Evolutionary conservation across 2,113 vertebrate genomes (phyloP), one percentile per base, ranked within the genome.

Genomic region (Ptyas mucosa): DNA sequence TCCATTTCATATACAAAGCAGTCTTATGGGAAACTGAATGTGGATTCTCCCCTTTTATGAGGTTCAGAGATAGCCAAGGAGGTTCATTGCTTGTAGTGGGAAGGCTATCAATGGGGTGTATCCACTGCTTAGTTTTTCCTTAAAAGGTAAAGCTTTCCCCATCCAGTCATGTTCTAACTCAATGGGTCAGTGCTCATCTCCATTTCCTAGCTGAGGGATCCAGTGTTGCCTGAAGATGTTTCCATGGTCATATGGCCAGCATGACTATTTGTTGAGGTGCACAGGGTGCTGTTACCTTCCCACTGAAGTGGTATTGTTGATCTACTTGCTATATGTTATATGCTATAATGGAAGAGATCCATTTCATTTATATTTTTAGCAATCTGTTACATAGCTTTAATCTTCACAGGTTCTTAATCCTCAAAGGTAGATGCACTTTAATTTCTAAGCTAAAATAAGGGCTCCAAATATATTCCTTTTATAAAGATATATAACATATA

Each of bases 341-440:
- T 29, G 92, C 5, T 85, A 92, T 94, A 58, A 61, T 23, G 86
- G 93, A 94, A 0, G 8, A 29, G 24, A 9, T 34, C 21, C 21
- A 89, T 89, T 39, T 89, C 18, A 57, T 57, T 55, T 26, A 61
- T 26, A 57, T 90, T 92, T 85, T 93, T 26, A 26, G 7, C 14
- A 93, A 24, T 81, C 51, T 94, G 90, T 94, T 5, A 34, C 85
- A 3, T 90, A 54, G 89, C 87, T n/a, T 54, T 92, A 91, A 95
- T 69, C 10, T 0, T 51, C 8, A 93, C 46, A 0, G 57, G 7
- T 49, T 7, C 24, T 75, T 0, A 92, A 43, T 87, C 5, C 61
- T 61, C 86, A 14, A 55, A 49, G 58, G 26, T 64, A 64, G 26
- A 64, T 29, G 10, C 58, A 61, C 2, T 61, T 64, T 9, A 64